Base-by-base conservation (phyloP, 2,888 invertebrate genomes). In the Drosophila histrio region DNA sequence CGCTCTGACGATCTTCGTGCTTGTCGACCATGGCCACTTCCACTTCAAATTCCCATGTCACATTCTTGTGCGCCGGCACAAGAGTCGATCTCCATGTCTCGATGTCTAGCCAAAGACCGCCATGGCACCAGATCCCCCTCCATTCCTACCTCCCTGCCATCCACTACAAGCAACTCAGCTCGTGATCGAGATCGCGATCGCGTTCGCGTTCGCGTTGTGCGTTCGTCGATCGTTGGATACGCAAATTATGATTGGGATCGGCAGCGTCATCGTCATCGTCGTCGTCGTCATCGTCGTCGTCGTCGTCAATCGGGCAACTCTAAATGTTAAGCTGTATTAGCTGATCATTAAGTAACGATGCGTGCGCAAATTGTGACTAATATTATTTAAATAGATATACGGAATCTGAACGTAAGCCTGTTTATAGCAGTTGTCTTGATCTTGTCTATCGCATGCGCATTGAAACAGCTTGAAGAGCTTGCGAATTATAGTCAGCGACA, bases 11-110 rank as follows among this genome's bases (percentile, higher is more conserved):
- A 58, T 59, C 60, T 67, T 74, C 77, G 66, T 64, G 66, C 59
- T 69, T 38, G 53, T 53, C 52, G 50, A 58, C 78, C 61, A 63
- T 61, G 78, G 80, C 70, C 78, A 80, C 69, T 73, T 69, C 70
- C 65, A 74, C 73, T 82, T 82, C 54, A 84, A 68, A 75, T 77
- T 75, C 68, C 66, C 80, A 78, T 82, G 84, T 78, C 84, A 84
- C 83, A 84, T 81, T 83, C 69, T 78, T 73, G 62, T 74, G 82
- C 66, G 67, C 71, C 69, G 70, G 70, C 66, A 75, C 65, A 70
- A 79, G 77, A 78, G 79, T 41, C 68, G 68, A 77, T 72, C 77
- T 73, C 67, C 60, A 75, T 72, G 69, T 72, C 66, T 70, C 69
- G 57, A 67, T 64, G 77, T 77, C 78, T 59, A 78, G 72, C 70